Base-by-base conservation (phyloP, 1,140 invertebrate species). In the Bacillus rossius region DNA sequence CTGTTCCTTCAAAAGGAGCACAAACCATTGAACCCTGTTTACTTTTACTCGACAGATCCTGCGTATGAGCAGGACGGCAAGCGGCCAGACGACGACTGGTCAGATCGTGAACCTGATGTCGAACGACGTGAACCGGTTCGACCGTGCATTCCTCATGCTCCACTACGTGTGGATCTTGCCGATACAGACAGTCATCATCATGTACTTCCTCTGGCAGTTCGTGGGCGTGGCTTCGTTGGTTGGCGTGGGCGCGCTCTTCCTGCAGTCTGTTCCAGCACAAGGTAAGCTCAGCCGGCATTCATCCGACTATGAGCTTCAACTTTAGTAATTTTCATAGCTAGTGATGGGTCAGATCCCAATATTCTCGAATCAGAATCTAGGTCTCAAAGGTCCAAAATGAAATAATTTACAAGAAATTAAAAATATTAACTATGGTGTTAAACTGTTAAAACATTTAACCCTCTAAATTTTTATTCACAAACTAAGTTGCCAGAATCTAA, bases 31-130 rank as follows among this genome's bases (percentile, higher is more conserved):
- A n/a, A n/a, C n/a, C n/a, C n/a, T n/a, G n/a, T n/a, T n/a, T n/a
- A n/a, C n/a, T n/a, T 34, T 10, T 34, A 7, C 10, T 34, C 10
- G 8, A 29, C 61, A 85, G 81, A 75, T 84, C 1, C 69, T 85
- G 10, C 76, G 77, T 1, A 71, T 88, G 25, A 86, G 79, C 55
- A 82, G 82, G 73, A 75, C 77, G 47, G 81, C 89, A 0, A 66
- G 91, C 14, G 81, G 81, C 0, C 75, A 86, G 73, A 75, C 77
- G 45, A 81, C 89, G 0, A 66, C 91, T 13, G 81, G 82, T 0
- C 76, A 86, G 74, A 77, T 94, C 29, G 86, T 93, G 3, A 94
- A 94, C 73, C 71, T 94, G 13, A 73, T 94, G 53, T 90, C 91
- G 1, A 94, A 93, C 65, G 91, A 94, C 68, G 77, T 87, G 0